Base-by-base conservation (phyloP, 2,888 invertebrate genomes). In the Drosophila rellima region DNA sequence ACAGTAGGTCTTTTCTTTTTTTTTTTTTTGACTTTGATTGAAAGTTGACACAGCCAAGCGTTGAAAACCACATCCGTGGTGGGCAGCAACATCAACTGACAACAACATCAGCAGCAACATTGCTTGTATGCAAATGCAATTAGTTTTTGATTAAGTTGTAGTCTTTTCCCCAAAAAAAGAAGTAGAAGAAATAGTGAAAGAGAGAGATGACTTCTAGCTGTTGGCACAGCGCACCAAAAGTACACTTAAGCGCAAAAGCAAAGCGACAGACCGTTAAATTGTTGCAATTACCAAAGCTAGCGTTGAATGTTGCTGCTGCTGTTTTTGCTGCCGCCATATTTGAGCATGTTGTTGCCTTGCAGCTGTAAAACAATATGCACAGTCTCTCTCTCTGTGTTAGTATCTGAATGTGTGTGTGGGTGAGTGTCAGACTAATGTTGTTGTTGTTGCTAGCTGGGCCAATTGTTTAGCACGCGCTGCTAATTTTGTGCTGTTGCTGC, bases 201-300 rank as follows among this genome's bases (percentile, higher is more conserved):
- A 37, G 37, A 47, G 15, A 37, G 31, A 35, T 37, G 48, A 18
- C 42, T 54, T 54, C 54, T 54, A 56, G 33, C 33, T 26, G 78
- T 50, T 65, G 67, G 55, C 65, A 60, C 57, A 74, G 64, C 31
- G 60, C 69, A 82, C 89, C 62, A 80, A 91, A 91, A 90, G 91
- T 91, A 90, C 91, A 91, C 90, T 90, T 90, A 90, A 88, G 91
- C 80, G 86, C 82, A 73, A 80, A 83, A 80, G 77, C 75, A 83
- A 90, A 82, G 91, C 90, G 90, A 91, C 89, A 91, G 90, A 90
- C 90, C 90, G 87, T 91, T 90, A 91, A 90, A 90, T 90, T 91
- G 91, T 89, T 91, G 91, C 91, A 90, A 90, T 90, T 90, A 91
- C 91, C 89, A 88, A 66, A 81, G 81, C 81, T 68, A 78, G 82